A percentile compares a stretch with the other conserved stretches of the same genome.
These are phyloP conservation scores for Eptesicus fuscus DNA, from an alignment of 2,113 vertebrate species.

Conservation along the genomic window DNA sequence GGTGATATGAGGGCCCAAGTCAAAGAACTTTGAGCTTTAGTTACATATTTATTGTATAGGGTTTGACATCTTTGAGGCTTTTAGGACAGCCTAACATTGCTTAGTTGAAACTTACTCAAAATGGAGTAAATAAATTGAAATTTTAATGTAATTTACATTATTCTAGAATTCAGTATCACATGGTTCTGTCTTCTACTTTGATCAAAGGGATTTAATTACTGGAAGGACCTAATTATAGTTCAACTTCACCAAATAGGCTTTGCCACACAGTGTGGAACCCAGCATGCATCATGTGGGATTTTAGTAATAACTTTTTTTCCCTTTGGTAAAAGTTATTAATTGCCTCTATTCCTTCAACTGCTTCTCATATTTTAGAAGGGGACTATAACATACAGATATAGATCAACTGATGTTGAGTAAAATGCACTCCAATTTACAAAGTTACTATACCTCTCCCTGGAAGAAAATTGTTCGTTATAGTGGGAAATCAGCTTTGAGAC, in stretches of 20 bases:
- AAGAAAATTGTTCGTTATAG: neutral
- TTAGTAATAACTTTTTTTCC: neutral
- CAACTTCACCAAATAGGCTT: neutral
- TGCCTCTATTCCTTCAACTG: neutral
- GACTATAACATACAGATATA: neutral
- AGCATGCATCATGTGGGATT: neutral
- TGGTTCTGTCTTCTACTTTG: neutral
- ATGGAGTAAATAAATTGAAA: neutral
- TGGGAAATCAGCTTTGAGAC: neutral
- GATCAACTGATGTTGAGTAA: neutral
- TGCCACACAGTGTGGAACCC: neutral
- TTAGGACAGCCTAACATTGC: neutral
- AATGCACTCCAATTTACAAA: neutral
- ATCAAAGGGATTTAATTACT: neutral
- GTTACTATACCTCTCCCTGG: neutral
- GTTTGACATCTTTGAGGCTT: neutral
- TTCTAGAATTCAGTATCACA: neutral
- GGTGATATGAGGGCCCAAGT: neutral
- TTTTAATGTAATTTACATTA: neutral
- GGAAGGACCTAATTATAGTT: neutral
- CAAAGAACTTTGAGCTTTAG: neutral
- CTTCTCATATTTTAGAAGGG: neutral
- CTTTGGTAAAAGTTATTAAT: conserved; percentile 32
- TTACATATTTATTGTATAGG: conserved; percentile 29
- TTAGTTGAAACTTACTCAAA: neutral